Conservation (phyloP, 1,140 invertebrate genomes). For the Pogonognathellus flavescens region DNA sequence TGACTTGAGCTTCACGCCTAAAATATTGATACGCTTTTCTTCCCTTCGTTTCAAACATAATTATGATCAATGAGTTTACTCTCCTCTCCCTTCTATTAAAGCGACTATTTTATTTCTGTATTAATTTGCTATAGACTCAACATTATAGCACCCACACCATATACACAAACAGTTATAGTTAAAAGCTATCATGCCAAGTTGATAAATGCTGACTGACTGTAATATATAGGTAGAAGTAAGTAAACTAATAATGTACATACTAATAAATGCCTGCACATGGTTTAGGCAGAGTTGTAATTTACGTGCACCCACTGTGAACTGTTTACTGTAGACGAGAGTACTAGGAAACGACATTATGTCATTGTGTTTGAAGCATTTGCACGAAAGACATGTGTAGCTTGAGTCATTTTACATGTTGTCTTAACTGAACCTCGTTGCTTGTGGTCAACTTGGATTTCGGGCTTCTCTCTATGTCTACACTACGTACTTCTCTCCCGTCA, state of each 20-base stretch:
- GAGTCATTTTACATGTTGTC: slow-evolving; percentile 46
- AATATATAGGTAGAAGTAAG: too few relatives aligned
- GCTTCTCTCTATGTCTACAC: background rate
- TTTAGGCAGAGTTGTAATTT: slow-evolving; percentile 3
- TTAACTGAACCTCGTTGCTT: slow-evolving; percentile 25
- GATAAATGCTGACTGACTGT: background rate
- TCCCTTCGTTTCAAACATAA: slow-evolving; percentile 57
- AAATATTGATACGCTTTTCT: slow-evolving; percentile 48
- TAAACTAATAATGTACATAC: too few relatives aligned
- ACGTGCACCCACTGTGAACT: slow-evolving; percentile 8
- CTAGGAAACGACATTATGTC: slow-evolving; percentile 38
- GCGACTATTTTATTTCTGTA: slow-evolving; percentile 21
- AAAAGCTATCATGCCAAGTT: too few relatives aligned
- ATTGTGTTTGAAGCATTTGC: slow-evolving; percentile 30
- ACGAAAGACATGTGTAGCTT: slow-evolving; percentile 38
- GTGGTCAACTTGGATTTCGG: slow-evolving; percentile 43
- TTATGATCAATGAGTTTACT: slow-evolving; percentile 66
- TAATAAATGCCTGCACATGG: too few relatives aligned
- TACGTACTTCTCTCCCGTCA: slow-evolving; percentile 12
- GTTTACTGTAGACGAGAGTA: slow-evolving; percentile 7
- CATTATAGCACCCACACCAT: too few relatives aligned
- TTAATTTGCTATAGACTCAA: background rate
- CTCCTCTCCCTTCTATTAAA: slow-evolving; percentile 33
- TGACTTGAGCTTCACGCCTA: slow-evolving; percentile 18
- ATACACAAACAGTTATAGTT: too few relatives aligned